Evolutionary conservation across 2,113 vertebrate species (phyloP), one percentile per base, ranked within the genome.

Genomic region (Ancistrus triradiatus): DNA sequence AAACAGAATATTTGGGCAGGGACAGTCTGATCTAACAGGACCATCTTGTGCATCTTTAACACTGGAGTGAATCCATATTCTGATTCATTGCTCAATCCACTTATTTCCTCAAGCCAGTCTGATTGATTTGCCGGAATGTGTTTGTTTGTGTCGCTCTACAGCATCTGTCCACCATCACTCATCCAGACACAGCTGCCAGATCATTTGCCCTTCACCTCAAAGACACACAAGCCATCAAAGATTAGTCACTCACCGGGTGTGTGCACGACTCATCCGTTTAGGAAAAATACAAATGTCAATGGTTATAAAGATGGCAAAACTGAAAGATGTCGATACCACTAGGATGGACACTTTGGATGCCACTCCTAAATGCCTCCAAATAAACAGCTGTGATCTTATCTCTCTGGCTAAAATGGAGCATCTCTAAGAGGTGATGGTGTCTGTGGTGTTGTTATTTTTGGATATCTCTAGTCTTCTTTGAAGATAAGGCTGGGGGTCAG

Each of bases 171-270:
- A 17, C 42, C 52, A 48, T 65, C 51, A 48, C 42, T 56, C 63
- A 56, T 37, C 68, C 51, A 55, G 75, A 76, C 69, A 65, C 40
- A 40, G 13, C 2, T 74, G 75, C 70, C 75, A 58, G 77, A 82
- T 63, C 72, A 76, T 69, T 73, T 76, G 72, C 68, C 77, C 79
- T 81, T 85, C 76, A 83, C 69, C 78, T 76, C 60, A 64, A 40
- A 38, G 59, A 59, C 75, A 55, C 71, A 38, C 9, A 24, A 24
- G 78, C 73, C 62, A 62, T 79, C 73, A 78, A 25, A 33, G 51
- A 56, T 15, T 28, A 11, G 25, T 22, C 40, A 33, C 40, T 46
- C 50, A 55, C 47, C 19, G n/a, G n/a, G n/a, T n/a, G n/a, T n/a
- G n/a, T n/a, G n/a, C n/a, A n/a, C n/a, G n/a, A n/a, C n/a, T n/a